Evolutionary conservation across 2,113 vertebrate species (phyloP), one percentile per base, ranked within the genome.

Genomic region (Paradoxurus hermaphroditus): DNA sequence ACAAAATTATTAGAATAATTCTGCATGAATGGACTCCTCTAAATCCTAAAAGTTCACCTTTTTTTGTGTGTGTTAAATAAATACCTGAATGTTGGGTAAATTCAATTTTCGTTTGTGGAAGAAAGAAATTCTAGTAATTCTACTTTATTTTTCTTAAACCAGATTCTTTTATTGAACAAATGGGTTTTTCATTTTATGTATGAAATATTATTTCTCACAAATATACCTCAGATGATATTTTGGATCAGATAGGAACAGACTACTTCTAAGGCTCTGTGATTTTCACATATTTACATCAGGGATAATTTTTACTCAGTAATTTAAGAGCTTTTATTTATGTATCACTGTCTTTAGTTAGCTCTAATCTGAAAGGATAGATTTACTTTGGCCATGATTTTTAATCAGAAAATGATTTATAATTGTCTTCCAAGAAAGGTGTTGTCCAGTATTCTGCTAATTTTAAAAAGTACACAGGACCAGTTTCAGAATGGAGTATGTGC

Each of bases 401-500:
- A 85, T 95, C 56, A 86, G 34, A 78, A 94, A 96, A 96, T 78
- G 36, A 93, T 21, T 68, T 85, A 89, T 44, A 73, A 49, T 36
- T 27, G 49, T 51, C 67, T 86, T 98, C 39, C 65, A 91, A 72
- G 56, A 95, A 92, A 97, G 65, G 16, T 90, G 41, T 96, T 93
- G 39, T 95, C 84, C 21, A 29, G 4, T 1, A 1, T 72, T 91
- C 36, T 21, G 21, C 93, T 97, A 90, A 97, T 62, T 97, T 97
- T 93, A 81, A 96, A 94, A 59, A 67, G 62, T 3, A 36, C 77
- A 36, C 5, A 96, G 59, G 31, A 97, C n/a, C 49, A 65, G 25
- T 96, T 90, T 98, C 95, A 94, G 91, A 92, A 97, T 84, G 65
- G 95, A 94, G 62, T 62, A 96, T 56, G 68, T 97, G 94, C 90